A percentile compares a stretch with the other conserved stretches of the same genome.
phyloP scores from a whole-genome alignment of 2,797 vertebrate species.

The Arnoldichthys spilopterus region DNA sequence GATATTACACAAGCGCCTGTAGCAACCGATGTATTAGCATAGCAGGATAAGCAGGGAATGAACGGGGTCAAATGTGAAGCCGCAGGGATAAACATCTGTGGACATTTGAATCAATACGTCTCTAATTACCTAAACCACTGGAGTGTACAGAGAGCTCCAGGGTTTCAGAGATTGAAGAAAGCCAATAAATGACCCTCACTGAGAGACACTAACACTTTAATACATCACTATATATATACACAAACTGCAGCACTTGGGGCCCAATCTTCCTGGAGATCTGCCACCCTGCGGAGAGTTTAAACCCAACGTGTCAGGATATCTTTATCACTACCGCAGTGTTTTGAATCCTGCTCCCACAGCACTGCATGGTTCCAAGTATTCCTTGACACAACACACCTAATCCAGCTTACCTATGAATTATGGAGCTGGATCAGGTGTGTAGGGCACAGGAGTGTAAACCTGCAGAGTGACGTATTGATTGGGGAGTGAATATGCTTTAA shows the following conservation, averaged over 20 bases:
- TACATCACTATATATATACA: neutral
- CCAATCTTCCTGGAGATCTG: neutral
- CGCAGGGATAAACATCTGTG: conserved; percentile 9
- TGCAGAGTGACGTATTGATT: too few relatives aligned
- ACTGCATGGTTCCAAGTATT: too few relatives aligned
- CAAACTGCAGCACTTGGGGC: neutral
- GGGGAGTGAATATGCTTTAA: too few relatives aligned
- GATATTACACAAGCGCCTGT: neutral
- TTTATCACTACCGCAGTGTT: too few relatives aligned
- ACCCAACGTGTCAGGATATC: too few relatives aligned
- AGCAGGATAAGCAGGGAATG: neutral
- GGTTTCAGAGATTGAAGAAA: neutral
- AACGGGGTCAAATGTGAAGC: neutral
- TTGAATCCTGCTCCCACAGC: too few relatives aligned
- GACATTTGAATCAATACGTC: neutral
- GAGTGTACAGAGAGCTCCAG: conserved; percentile 1
- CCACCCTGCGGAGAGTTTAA: neutral
- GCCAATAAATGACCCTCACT: neutral
- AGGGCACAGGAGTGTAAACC: too few relatives aligned
- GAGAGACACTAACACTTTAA: conserved; percentile 18
- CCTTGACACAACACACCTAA: too few relatives aligned
- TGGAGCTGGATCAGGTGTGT: too few relatives aligned
- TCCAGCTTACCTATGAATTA: too few relatives aligned
- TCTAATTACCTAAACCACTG: conserved; percentile 19
- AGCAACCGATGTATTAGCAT: too few relatives aligned